phyloP scores from a whole-genome alignment of 2,888 invertebrate species.

The Microctonus brassicae region DNA sequence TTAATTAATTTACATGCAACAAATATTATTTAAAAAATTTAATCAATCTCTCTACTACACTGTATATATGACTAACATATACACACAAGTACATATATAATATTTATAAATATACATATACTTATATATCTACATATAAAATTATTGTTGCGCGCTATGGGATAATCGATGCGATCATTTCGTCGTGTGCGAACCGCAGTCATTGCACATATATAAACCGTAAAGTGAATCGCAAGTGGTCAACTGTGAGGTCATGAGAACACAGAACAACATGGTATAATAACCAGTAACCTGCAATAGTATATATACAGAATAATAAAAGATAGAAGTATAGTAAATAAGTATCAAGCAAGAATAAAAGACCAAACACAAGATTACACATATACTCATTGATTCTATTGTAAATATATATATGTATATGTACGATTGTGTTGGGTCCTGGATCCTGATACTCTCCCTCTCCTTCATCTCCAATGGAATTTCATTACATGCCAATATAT shows the following conservation, averaged over 20 bases:
- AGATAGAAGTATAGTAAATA: neutral
- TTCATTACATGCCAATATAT: constrained; percentile 11
- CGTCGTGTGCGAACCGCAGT: constrained; percentile 44
- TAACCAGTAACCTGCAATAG: constrained; percentile 15
- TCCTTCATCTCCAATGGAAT: constrained; percentile 29
- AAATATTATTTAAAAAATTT: no score
- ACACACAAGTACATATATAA: no score
- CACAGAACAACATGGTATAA: constrained; percentile 25
- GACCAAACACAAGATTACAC: constrained; percentile 6
- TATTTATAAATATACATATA: no score
- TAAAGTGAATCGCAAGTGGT: constrained; percentile 55
- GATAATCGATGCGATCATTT: constrained; percentile 36
- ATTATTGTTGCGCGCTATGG: constrained; percentile 16
- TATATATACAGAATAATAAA: neutral
- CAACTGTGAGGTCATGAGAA: constrained; percentile 51
- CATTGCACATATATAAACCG: constrained; percentile 49
- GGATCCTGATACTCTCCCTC: constrained; percentile 14
- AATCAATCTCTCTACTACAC: no score
- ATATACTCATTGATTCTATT: constrained; percentile 32
- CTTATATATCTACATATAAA: constrained; percentile 19
- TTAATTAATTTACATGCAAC: no score
- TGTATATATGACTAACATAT: no score
- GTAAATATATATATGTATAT: no score
- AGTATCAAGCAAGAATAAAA: neutral
- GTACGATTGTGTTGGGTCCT: constrained; percentile 9